Base-by-base conservation (phyloP, 1,140 invertebrate genomes). In the Fopius arisanus region DNA sequence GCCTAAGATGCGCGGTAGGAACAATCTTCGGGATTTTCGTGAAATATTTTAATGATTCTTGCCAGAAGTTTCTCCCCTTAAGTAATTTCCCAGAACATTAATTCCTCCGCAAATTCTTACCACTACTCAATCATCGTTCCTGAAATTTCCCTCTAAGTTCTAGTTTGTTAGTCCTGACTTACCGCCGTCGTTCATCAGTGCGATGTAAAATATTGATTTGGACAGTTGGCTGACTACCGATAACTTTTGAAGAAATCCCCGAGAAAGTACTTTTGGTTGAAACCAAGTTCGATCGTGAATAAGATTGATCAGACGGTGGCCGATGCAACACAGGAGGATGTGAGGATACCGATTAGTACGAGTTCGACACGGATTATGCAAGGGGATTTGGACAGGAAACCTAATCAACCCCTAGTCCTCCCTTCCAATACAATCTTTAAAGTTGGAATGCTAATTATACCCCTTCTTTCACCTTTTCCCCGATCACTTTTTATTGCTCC, bases 161-260 rank as follows among this genome's bases (percentile, higher is more conserved):
- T n/a, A 48, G 14, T 14, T n/a, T 48, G 43, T 48, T 19, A 48
- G 43, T 3, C 3, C 16, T 14, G n/a, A 19, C 23, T 51, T 29
- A 40, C 28, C 41, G 5, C 9, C 29, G 41, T 69, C 41, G 21
- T 69, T 69, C 63, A 33, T 69, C 23, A 19, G 40, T 28, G 67
- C 67, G 5, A n/a, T 51, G 67, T 48, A 29, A 69, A 51, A 23
- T 69, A 69, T 69, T 29, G 67, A 51, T 51, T 69, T 51, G 67
- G 67, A 48, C 67, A 69, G 40, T 28, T 26, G 26, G 40, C 29
- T 29, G 14, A 26, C n/a, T 16, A 48, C 21, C 19, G 41, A 69
- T 69, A 69, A 51, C 68, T 70, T 37, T 40, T n/a, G 28, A n/a
- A 51, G 19, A 51, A 26, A 48, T 23, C 21, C 19, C 21, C 23